Evolutionary conservation across 53 echinoderm and acorn worm species (phyloP), one percentile per base, ranked within the genome.

Genomic region (Echinarachnius parma): DNA sequence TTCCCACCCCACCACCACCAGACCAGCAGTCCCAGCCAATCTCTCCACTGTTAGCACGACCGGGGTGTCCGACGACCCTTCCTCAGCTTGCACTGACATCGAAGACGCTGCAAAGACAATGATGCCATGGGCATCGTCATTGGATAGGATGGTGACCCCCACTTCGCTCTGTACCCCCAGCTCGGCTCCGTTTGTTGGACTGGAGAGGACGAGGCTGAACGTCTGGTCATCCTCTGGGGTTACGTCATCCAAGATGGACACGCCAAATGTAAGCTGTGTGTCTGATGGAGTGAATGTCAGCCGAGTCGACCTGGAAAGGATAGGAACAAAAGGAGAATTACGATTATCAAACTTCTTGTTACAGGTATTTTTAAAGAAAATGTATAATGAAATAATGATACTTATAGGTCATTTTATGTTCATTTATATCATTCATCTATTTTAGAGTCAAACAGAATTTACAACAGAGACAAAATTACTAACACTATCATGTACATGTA

Each of bases 41-140:
- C 96, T 80, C 62, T 80, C 87, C 28, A 96, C 85, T 5, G 91
- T 91, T 53, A 96, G 53, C n/a, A 91, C 85, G 0, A 92, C 80
- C 0, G 85, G 80, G 9, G 79, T 82, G 80, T 96, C 85, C 2
- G 74, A 63, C 9, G 63, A 75, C 62, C 78, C 65, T 75, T 96
- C 96, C 42, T 62, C 83, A 4, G 62, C 96, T 47, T 76, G 81
- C 23, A 88, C 36, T 4, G 77, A 53, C 50, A 91, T 66, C 10
- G 93, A 89, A 15, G 83, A 83, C 57, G 86, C 63, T 18, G 82
- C 61, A 76, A 96, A 92, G 9, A 64, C 82, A n/a, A 96, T 82
- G 28, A 96, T 72, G 2, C 96, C 96, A 64, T 96, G 91, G 29
- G 96, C 96, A 31, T 96, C 84, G 36, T 96, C 91, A 48, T 96